Base-by-base conservation (phyloP, 2,113 vertebrate species). In the Crotophaga sulcirostris region DNA sequence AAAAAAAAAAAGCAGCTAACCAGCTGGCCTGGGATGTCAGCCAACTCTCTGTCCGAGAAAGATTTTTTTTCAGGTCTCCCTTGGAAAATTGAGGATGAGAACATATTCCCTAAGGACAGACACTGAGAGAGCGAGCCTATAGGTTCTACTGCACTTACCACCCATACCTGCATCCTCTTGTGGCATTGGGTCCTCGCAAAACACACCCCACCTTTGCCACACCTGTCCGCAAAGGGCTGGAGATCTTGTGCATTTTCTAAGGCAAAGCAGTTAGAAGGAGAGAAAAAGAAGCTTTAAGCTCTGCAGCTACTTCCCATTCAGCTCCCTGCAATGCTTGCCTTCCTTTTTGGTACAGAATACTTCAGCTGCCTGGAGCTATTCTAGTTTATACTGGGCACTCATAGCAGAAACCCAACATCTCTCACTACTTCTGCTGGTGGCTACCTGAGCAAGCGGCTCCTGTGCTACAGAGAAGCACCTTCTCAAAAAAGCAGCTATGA, bases 301-400 rank as follows among this genome's bases (percentile, higher is more conserved):
- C 64, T 70, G 80, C 80, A 92, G 79, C 67, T 91, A 94, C 83
- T 77, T 91, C 79, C 91, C 72, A 64, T 49, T 94, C 92, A 94
- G 64, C 87, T 96, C 84, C 84, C 69, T 78, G 85, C 73, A 88
- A 94, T n/a, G 78, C 74, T 69, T 76, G 49, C 82, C 89, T 92
- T 67, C 91, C 86, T 94, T 93, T 96, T 94, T 73, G 91, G 79
- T 92, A 87, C 75, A 89, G 90, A 94, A 92, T 26, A 90, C 76
- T 94, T 84, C 64, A 91, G 76, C 64, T 88, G 92, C 95, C 92
- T 93, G 81, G 70, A 94, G 93, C 95, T 96, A 93, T 91, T 75
- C 88, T 81, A 81, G 87, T 86, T 96, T 95, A 89, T 38, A 90
- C 76, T 73, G 90, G 93, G 94, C 90, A 91, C 34, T 94, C 84